Conservation (phyloP, 2,797 vertebrate genomes). For the Tapera naevia region DNA sequence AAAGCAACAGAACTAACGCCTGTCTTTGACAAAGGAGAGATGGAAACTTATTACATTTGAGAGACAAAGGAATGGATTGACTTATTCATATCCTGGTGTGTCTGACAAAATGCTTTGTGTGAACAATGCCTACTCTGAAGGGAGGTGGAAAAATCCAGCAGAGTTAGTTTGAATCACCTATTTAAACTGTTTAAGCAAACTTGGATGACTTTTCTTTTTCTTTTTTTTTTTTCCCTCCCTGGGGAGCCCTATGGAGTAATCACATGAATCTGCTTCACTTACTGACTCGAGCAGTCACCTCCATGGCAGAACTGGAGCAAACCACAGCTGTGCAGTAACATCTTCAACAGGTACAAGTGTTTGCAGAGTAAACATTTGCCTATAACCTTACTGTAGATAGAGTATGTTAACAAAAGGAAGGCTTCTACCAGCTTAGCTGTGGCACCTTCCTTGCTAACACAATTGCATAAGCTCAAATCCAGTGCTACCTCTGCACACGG, state of each 20-base stretch:
- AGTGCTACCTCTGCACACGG: background rate
- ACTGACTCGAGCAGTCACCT: background rate
- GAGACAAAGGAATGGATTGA: slow-evolving; percentile 50
- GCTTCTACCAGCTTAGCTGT: slow-evolving; percentile 11
- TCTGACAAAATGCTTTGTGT: slow-evolving; percentile 30
- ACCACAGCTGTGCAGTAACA: slow-evolving; percentile 56
- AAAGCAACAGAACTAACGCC: slow-evolving; percentile 5
- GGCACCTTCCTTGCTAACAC: background rate
- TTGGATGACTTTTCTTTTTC: background rate
- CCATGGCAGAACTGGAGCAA: slow-evolving; percentile 12
- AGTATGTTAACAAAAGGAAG: slow-evolving; percentile 46
- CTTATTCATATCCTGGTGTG: slow-evolving; percentile 43
- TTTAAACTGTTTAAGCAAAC: slow-evolving; percentile 27
- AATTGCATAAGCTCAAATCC: background rate
- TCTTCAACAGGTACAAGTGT: slow-evolving; percentile 56
- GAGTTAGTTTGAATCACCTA: slow-evolving; percentile 51
- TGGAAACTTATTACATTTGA: slow-evolving; percentile 34
- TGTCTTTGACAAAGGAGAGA: slow-evolving; percentile 31
- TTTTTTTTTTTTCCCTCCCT: background rate
- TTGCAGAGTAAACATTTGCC: slow-evolving; percentile 64
- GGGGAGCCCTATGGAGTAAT: background rate
- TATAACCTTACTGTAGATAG: slow-evolving; percentile 42
- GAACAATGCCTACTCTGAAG: slow-evolving; percentile 32
- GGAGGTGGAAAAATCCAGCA: slow-evolving; percentile 32
- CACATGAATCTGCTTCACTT: background rate